Base-by-base conservation (phyloP, 2,113 vertebrate genomes). In the Bagarius yarrelli region DNA sequence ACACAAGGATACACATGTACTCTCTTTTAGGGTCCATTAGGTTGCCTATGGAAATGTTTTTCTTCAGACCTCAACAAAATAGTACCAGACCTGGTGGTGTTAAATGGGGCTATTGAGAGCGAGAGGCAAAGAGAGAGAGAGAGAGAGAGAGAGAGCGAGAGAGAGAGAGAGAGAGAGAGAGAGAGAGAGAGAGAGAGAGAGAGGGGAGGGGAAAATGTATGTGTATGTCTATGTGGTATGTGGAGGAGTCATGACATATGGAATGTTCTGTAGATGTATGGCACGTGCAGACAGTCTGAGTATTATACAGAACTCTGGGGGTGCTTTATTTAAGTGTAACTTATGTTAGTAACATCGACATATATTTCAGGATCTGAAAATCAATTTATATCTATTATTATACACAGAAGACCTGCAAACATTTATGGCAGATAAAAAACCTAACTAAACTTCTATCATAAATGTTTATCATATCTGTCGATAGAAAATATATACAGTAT, bases 241-340 rank as follows among this genome's bases (percentile, higher is more conserved):
- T 78, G 79, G 79, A 76, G 81, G 56, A 79, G 69, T 82, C 66
- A 60, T 81, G 85, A 83, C 63, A 34, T 30, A 79, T 83, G 84
- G 81, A 55, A 83, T 81, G 74, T 60, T 40, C 53, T 14, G 81
- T 57, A 85, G 78, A 83, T 81, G 53, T 78, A 79, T 79, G 79
- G 60, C 67, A 81, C 72, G 50, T 47, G 82, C 32, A 77, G 73
- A 83, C 75, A 81, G 64, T 69, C 67, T 67, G 44, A 81, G 71
- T 19, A 55, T 81, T 67, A 81, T 74, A 30, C 47, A 55, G 69
- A 61, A 32, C 23, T 52, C 30, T 64, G 8, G 23, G 23, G 44
- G 47, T 55, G 79, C 5, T 36, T 74, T 71, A 69, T 55, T 60
- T 64, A 77, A 34, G 57, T 50, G 44, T 55, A 55, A 73, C 57